Percentiles rank a stretch among this genome's conserved stretches.
These are phyloP conservation scores for Conger conger DNA, from an alignment of 2,113 vertebrate species.

Conservation along the genomic window DNA sequence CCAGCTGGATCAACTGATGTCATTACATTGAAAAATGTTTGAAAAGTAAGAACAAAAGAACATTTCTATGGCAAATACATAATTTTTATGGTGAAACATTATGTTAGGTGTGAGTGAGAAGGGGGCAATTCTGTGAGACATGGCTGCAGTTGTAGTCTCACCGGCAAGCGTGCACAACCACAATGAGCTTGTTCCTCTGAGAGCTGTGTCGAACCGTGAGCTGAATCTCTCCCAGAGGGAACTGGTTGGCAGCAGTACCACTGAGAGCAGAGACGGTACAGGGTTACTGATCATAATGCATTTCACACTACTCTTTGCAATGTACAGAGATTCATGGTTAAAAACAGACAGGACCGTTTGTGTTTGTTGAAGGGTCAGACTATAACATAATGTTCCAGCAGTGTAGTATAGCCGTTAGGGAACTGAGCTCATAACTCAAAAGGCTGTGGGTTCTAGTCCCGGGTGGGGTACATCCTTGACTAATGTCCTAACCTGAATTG, in stretches of 20 bases:
- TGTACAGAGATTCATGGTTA: neutral
- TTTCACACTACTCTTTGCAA: neutral
- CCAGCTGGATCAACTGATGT: too few species aligned
- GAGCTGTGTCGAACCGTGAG: slow-evolving; percentile 91
- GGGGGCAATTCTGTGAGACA: neutral
- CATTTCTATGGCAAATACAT: too few species aligned
- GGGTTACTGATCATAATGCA: too few species aligned
- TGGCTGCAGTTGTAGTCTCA: slow-evolving; percentile 54
- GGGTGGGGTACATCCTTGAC: neutral
- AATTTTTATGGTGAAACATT: neutral
- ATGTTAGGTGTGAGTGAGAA: neutral
- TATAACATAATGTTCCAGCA: neutral
- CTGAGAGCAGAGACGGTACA: slow-evolving; percentile 62
- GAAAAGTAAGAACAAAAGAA: neutral
- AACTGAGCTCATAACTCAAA: neutral
- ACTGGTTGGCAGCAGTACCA: slow-evolving; percentile 80
- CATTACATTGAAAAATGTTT: neutral
- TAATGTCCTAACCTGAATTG: neutral
- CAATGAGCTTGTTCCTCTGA: slow-evolving; percentile 94
- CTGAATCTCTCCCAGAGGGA: slow-evolving; percentile 90
- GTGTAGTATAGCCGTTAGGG: neutral
- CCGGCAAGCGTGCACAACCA: slow-evolving; percentile 93
- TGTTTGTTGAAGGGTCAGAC: too few species aligned
- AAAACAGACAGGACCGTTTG: neutral
- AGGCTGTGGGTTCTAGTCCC: neutral